phyloP scores from a whole-genome alignment of 1,140 invertebrate genomes.

The Pachypeltis micranthus region DNA sequence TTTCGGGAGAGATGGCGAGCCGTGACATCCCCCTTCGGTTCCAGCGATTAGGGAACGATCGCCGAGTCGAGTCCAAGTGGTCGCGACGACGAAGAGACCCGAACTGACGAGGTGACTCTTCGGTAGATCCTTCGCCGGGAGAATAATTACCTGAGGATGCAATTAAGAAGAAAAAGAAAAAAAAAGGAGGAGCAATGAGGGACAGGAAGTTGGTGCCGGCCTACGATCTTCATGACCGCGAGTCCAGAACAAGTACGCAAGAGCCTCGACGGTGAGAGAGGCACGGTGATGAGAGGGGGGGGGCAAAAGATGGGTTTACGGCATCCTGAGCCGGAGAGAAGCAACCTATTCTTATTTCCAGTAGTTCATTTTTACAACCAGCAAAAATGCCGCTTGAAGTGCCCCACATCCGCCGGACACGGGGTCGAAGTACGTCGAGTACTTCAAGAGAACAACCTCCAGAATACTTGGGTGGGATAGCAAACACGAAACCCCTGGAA shows the following conservation, averaged over 20 bases:
- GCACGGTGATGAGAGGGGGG: too few relatives aligned
- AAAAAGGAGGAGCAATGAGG: neutral
- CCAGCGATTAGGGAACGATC: neutral
- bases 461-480: neutral
- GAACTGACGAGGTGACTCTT: neutral
- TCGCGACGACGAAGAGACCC: neutral
- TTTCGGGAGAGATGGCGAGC: slow-evolving; percentile 4
- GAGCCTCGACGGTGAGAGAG: neutral
- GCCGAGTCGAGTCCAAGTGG: neutral
- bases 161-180: slow-evolving; percentile 5
- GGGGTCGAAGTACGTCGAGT: too few relatives aligned
- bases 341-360: slow-evolving; percentile 12
- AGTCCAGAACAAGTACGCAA: slow-evolving; percentile 6
- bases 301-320: too few relatives aligned
- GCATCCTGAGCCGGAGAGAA: too few relatives aligned
- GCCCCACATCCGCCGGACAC: too few relatives aligned
- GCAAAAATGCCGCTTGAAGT: neutral
- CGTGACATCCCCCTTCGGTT: neutral
- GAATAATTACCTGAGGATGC: slow-evolving; percentile 1
- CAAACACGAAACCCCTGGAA: neutral
- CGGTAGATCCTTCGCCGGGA: neutral
- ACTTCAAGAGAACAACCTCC: neutral
- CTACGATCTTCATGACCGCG: slow-evolving; percentile 12
- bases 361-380: slow-evolving; percentile 1
- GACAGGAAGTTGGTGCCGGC: neutral